Base-by-base conservation (phyloP, 1,140 invertebrate genomes). In the Drosophila burlai region DNA sequence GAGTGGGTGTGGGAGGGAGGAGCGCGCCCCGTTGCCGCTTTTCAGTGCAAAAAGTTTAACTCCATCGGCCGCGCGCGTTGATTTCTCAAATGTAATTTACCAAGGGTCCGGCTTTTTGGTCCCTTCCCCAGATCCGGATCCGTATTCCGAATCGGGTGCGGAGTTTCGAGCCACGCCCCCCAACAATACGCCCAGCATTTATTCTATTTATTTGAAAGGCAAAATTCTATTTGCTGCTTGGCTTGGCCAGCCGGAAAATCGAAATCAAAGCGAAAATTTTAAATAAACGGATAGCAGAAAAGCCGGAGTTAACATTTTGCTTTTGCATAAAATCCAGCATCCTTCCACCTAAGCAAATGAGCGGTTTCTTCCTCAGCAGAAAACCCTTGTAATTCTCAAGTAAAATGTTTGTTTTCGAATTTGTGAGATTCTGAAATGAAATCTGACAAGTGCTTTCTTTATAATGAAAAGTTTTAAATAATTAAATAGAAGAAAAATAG, bases 201-300 rank as follows among this genome's bases (percentile, higher is more conserved):
- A 87, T 73, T 80, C 52, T 74, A 89, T 89, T 69, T 89, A 72
- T 81, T 77, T 89, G 52, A 52, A 31, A 47, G 55, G 42, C 60
- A 57, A 73, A 85, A 83, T 86, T 89, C 68, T 87, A 87, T 89
- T 89, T 87, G 84, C 83, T 83, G 83, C 80, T 87, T 89, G 83
- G 84, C 84, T 86, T 59, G 60, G 64, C 50, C 68, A 46, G 60
- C 63, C 63, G 69, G 71, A 66, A 82, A 86, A 86, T 86, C 78
- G 72, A 86, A 86, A 89, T 75, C 83, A 64, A 57, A 69, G 72
- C 61, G 59, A 68, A 63, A 73, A 87, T 87, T 76, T 76, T 80
- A 86, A 86, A 80, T 71, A 82, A 87, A 82, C 43, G 58, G 45
- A 57, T 40, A 52, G 54, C 49, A 38, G 16, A 24, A 60, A 36